Evolutionary conservation across 2,888 invertebrate genomes (phyloP).

Genomic region (Liopterus haemorrhoidalis): DNA sequence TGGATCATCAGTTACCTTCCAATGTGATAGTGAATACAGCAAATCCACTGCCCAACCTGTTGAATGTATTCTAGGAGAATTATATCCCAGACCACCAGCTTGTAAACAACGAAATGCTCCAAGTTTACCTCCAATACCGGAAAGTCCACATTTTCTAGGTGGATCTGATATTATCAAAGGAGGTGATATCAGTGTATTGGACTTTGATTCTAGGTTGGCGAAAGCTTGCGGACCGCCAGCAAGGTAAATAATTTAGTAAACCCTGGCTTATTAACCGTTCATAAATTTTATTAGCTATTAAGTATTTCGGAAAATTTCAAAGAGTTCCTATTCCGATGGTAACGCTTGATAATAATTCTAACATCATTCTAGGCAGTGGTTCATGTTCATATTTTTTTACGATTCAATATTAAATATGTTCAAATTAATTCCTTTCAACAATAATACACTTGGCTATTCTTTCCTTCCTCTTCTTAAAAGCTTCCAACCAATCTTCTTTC

Average conservation of each 20-base stretch:
- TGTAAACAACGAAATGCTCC: slow-evolving; percentile 50
- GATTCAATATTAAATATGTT: too few species aligned
- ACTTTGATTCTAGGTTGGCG: slow-evolving; percentile 41
- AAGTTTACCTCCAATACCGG: slow-evolving; percentile 36
- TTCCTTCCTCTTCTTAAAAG: too few species aligned
- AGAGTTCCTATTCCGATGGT: too few species aligned
- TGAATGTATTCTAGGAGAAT: slow-evolving; percentile 58
- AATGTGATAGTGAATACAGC: slow-evolving; percentile 55
- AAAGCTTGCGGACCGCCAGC: slow-evolving; percentile 61
- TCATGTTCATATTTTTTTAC: too few species aligned
- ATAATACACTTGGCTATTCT: too few species aligned
- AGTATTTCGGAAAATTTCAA: too few species aligned
- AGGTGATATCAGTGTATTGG: slow-evolving; percentile 56
- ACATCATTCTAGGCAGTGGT: too few species aligned
- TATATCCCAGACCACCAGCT: slow-evolving; percentile 54
- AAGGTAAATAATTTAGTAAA: slow-evolving; percentile 46
- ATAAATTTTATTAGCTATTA: too few species aligned
- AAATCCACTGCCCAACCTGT: slow-evolving; percentile 54
- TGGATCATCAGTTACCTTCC: slow-evolving; percentile 69
- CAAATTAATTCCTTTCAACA: too few species aligned
- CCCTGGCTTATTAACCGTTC: too few species aligned
- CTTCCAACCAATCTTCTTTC: too few species aligned
- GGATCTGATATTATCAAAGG: slow-evolving; percentile 46
- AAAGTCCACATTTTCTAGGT: slow-evolving; percentile 44
- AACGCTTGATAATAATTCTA: too few species aligned